Evolutionary conservation across 2,113 vertebrate species (phyloP).

Genomic region (Bubalus kerabau): DNA sequence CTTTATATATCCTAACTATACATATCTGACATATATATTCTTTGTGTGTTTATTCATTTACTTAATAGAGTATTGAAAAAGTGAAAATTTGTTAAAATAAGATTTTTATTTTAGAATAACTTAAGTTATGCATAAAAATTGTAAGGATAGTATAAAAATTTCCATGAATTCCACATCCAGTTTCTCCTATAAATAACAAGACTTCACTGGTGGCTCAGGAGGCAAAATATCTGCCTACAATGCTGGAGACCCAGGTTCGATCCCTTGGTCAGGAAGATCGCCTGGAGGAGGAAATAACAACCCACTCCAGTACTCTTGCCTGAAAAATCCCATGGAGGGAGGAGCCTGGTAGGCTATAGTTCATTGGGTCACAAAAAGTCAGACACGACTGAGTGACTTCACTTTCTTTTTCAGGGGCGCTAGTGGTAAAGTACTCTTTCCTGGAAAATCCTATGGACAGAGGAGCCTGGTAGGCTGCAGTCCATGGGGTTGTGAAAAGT

Average conservation of each 20-base stretch:
- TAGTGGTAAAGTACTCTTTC: background rate
- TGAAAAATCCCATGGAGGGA: background rate
- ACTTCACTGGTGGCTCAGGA: background rate
- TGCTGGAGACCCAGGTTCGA: rapidly evolving
- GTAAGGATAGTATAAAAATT: background rate
- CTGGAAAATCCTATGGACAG: too few relatives aligned
- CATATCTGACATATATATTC: background rate
- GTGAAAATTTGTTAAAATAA: background rate
- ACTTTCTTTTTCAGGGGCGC: background rate
- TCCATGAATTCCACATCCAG: background rate
- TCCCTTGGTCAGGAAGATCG: background rate
- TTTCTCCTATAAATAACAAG: background rate
- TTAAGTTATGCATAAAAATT: background rate
- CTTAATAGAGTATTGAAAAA: background rate
- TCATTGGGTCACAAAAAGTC: background rate
- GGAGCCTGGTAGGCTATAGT: background rate
- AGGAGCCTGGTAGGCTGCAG: too few relatives aligned
- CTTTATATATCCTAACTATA: background rate
- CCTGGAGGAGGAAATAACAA: background rate
- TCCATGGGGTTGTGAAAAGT: too few relatives aligned
- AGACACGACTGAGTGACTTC: rapidly evolving
- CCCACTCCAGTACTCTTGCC: background rate
- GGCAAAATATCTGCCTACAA: background rate
- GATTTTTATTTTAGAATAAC: background rate
- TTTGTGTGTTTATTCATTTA: background rate